Evolutionary conservation across 2,888 invertebrate species (phyloP), one percentile per base, ranked within the genome.

Genomic region (Sthenelais limicola): DNA sequence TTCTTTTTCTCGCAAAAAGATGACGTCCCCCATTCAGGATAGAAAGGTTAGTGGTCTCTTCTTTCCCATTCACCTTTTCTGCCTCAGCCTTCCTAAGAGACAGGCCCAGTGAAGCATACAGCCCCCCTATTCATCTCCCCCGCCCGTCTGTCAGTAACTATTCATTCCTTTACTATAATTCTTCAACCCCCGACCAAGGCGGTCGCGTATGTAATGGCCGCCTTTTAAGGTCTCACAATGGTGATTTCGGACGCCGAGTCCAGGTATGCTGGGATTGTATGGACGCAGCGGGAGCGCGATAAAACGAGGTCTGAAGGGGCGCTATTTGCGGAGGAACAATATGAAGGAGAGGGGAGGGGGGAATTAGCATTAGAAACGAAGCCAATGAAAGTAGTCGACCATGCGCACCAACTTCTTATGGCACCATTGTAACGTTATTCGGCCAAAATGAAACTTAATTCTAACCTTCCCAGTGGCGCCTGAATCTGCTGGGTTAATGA

Each of bases 121-220:
- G n/a, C 32, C 15, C 18, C 30, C 2, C 56, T 28, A 21, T 56
- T 56, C 56, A 56, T n/a, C 30, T 32, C 28, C 12, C 15, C 30
- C n/a, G 56, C 30, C 32, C 56, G 32, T 33, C 56, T 56, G 56
- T 56, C 56, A 56, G 56, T 56, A 56, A 32, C 56, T 33, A 56
- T 56, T 56, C 56, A 56, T 28, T 28, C n/a, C 21, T 33, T 33
- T 33, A 56, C 56, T 56, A 56, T 56, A 56, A 56, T 56, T 56
- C 56, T 56, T 56, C 56, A 21, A 56, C 56, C 56, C 56, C 56
- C 30, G 32, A 33, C 56, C 56, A 32, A 18, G 56, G 30, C 52
- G n/a, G 30, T 33, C 56, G 30, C 33, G 33, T 56, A 33, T 28
- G 56, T 56, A 56, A 56, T 56, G 33, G 56, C 56, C 32, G 56